A percentile compares a stretch with the other conserved stretches of the same genome.
These are phyloP conservation scores for Eupithecia subfuscata DNA, from an alignment of 2,888 invertebrate species.

Conservation along the genomic window DNA sequence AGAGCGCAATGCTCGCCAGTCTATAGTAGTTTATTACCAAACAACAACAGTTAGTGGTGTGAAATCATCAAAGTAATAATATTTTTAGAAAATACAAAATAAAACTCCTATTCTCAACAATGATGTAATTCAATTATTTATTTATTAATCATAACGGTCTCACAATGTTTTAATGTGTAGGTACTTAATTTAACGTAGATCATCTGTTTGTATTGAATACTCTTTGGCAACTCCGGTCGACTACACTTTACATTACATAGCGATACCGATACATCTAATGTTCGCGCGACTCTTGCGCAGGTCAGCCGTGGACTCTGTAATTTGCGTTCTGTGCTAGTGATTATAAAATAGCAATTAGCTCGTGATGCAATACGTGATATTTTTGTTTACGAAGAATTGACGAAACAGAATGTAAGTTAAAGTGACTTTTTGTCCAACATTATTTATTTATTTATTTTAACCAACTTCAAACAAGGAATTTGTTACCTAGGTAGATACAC, in stretches of 20 bases:
- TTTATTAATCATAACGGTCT: too few relatives aligned
- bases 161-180: neutral
- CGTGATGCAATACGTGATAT: neutral
- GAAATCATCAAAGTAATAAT: too few relatives aligned
- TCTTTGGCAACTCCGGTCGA: constrained; percentile 22
- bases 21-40: too few relatives aligned
- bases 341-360: constrained; percentile 1
- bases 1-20: too few relatives aligned
- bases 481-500: too few relatives aligned
- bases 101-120: too few relatives aligned
- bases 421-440: too few relatives aligned
- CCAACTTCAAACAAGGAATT: too few relatives aligned
- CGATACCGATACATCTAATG: neutral
- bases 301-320: constrained; percentile 6
- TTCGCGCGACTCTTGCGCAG: constrained; percentile 17
- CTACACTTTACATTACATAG: constrained; percentile 11
- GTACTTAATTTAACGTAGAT: neutral
- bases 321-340: neutral
- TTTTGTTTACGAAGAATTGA: neutral
- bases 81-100: too few relatives aligned
- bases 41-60: too few relatives aligned
- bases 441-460: too few relatives aligned
- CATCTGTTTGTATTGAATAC: constrained; percentile 25
- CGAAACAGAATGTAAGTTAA: neutral
- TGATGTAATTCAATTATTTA: too few relatives aligned